Base-by-base conservation (phyloP, 2,113 vertebrate species). In the Neodontobutis hainanensis region DNA sequence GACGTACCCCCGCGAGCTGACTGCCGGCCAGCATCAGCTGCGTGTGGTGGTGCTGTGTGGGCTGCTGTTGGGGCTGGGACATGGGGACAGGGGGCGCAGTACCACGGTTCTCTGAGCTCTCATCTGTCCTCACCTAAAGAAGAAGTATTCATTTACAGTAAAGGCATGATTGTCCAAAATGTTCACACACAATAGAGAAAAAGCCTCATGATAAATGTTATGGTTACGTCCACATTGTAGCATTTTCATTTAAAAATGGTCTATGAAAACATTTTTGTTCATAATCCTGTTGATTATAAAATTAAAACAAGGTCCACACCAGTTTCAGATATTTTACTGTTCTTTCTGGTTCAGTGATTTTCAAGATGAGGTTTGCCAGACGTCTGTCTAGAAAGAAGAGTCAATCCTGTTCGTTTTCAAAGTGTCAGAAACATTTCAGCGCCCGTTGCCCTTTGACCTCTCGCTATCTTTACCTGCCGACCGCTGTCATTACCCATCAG, bases 11-110 rank as follows among this genome's bases (percentile, higher is more conserved):
- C 52, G 95, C 95, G 6, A 97, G 92, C 87, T 96, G 95, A 85
- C 93, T 94, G 68, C 95, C 94, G 0, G 95, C 94, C 76, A 97
- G 86, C 94, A 97, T 96, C 83, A 96, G 93, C 77, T 97, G 95
- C 62, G 95, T 93, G 87, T 95, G 95, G 81, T 94, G 94, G 82
- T 94, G 94, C 52, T 95, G 93, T 10, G 89, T 68, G 0, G 90
- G 88, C 68, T 88, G 90, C 40, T 92, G 92, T 1, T 66, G 65
- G 57, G 89, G 92, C 36, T 88, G 91, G 0, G 63, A 57, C 58
- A 92, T 92, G 65, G 85, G 70, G 8, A 85, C 81, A 16, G 73
- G 49, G 15, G 70, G 35, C 8, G 34, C 12, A 8, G 52, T 16
- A 80, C 60, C 55, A 15, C 78, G 80, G 55, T 68, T 52, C 58